Percentiles rank a stretch among this genome's conserved stretches.
Conservation (phyloP, 2,113 vertebrate species). For the Antechinus stuartii region DNA sequence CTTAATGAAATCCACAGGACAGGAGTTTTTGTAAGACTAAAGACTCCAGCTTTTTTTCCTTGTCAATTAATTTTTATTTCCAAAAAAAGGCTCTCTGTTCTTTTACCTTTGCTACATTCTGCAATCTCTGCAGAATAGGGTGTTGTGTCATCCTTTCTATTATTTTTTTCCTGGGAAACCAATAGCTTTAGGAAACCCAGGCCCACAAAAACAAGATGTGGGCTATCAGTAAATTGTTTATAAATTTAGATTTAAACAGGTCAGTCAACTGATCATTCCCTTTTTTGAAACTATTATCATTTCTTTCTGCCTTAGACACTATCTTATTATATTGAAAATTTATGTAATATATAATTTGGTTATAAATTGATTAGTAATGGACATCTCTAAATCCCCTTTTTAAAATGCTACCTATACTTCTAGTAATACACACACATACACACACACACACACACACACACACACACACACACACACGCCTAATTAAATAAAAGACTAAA, state of each 20-base stretch:
- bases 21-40: background rate
- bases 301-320: background rate
- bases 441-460: too few relatives aligned
- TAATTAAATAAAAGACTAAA: too few relatives aligned
- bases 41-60: background rate
- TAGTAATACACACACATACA: background rate
- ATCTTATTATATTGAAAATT: background rate
- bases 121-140: background rate
- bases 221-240: background rate
- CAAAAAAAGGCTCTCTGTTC: background rate
- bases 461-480: too few relatives aligned
- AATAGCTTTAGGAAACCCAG: background rate
- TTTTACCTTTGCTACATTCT: background rate
- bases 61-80: background rate
- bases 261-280: background rate
- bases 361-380: background rate
- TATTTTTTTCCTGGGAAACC: background rate
- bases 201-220: background rate
- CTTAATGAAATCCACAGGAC: background rate
- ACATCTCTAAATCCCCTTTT: background rate
- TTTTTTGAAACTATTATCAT: background rate
- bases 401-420: background rate
- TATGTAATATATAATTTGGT: background rate
- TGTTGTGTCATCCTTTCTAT: background rate
- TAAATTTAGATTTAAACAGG: background rate